Conservation (phyloP, 2,888 invertebrate genomes). For the Crematogaster levior region DNA sequence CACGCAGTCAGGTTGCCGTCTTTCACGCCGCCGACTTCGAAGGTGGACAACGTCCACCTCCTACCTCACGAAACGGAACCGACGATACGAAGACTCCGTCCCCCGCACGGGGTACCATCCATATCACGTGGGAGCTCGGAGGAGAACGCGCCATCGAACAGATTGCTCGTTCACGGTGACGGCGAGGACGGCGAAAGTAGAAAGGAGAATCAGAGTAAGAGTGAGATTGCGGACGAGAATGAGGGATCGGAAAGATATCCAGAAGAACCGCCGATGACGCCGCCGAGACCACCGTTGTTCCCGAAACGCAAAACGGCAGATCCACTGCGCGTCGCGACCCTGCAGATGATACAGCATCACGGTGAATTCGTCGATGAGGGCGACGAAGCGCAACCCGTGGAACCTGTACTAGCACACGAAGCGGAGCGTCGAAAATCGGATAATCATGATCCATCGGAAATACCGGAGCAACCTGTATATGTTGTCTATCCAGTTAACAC, state of each 20-base stretch:
- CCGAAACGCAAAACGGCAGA: conserved; percentile 85
- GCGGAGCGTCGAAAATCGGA: conserved; percentile 83
- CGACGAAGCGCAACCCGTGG: conserved; percentile 3
- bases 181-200: not conserved
- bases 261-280: conserved; percentile 82
- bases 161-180: not conserved
- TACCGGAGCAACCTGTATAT: conserved; percentile 84
- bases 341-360: conserved; percentile 90
- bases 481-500: conserved; percentile 89
- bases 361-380: conserved; percentile 69
- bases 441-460: conserved; percentile 55
- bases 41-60: conserved; percentile 58
- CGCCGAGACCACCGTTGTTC: conserved; percentile 85
- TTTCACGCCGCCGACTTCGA: conserved; percentile 56
- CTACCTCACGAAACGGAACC: conserved; percentile 65
- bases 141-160: not conserved
- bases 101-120: conserved; percentile 47
- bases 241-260: conserved; percentile 79
- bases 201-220: conserved; percentile 11
- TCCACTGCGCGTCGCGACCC: conserved; percentile 88
- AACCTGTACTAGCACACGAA: conserved; percentile 59
- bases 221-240: conserved; percentile 65
- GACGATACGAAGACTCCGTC: conserved; percentile 73
- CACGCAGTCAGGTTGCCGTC: conserved; percentile 72
- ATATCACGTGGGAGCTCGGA: conserved; percentile 30